Percentiles rank a stretch among this genome's conserved stretches.
These are phyloP conservation scores for Zoanthus gigantus DNA, from an alignment of 92 coral and sea anemone genomes.

Conservation along the genomic window DNA sequence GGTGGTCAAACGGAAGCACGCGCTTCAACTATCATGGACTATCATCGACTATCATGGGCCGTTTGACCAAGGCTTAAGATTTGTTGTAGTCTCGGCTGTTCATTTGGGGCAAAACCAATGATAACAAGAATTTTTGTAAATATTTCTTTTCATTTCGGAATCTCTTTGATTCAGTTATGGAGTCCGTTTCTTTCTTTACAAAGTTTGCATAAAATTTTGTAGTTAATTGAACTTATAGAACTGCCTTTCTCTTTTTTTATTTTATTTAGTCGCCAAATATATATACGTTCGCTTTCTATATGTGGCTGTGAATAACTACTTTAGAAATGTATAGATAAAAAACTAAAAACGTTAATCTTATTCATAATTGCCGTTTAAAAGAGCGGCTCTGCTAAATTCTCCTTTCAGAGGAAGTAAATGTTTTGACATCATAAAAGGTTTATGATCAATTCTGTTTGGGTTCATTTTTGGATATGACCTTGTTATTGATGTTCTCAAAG, in stretches of 20 bases:
- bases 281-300: background rate
- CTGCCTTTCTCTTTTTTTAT: background rate
- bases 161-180: no score
- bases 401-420: constrained; percentile 31
- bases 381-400: background rate
- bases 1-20: no score
- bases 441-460: constrained; percentile 25
- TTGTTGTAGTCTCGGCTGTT: no score
- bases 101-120: no score
- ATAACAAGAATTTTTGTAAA: no score
- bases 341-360: background rate
- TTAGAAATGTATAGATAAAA: background rate
- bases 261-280: background rate
- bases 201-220: no score
- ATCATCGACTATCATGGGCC: no score
- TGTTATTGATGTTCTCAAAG: constrained; percentile 1
- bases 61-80: no score
- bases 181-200: no score
- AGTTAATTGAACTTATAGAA: no score
- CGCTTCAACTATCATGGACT: no score
- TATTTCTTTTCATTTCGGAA: no score
- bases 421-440: constrained; percentile 32
- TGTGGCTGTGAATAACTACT: background rate
- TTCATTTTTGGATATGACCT: constrained; percentile 14
- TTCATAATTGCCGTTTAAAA: constrained; percentile 22